Percentiles rank a stretch among this genome's conserved stretches.
phyloP scores from a whole-genome alignment of 1,140 invertebrate genomes.

The Monochamus saltuarius region DNA sequence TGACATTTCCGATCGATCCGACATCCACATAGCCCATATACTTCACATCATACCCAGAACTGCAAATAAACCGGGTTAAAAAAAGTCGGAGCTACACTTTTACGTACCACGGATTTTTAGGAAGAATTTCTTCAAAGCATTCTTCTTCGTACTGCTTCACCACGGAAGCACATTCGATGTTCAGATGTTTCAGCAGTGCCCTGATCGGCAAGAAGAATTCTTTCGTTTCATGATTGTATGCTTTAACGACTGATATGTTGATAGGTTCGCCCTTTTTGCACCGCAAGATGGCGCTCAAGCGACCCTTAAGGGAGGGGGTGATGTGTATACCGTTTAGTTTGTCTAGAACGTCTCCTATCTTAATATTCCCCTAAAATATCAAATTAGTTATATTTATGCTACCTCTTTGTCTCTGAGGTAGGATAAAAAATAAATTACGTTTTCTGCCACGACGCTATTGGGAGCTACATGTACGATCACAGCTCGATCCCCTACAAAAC shows the following conservation, averaged over 20 bases:
- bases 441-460: constrained; percentile 60
- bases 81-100: too few species aligned
- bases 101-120: not conserved
- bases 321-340: constrained; percentile 61
- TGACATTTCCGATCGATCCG: constrained; percentile 57
- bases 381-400: not conserved
- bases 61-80: constrained; percentile 25
- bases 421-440: constrained; percentile 55
- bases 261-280: constrained; percentile 56
- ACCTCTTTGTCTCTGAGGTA: not conserved
- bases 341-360: constrained; percentile 64
- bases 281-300: constrained; percentile 56
- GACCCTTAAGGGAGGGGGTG: constrained; percentile 53
- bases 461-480: constrained; percentile 57
- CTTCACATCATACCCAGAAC: constrained; percentile 51
- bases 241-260: constrained; percentile 60
- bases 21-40: constrained; percentile 55
- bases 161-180: constrained; percentile 20
- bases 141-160: constrained; percentile 21
- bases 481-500: constrained; percentile 58
- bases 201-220: constrained; percentile 48
- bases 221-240: constrained; percentile 47
- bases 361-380: constrained; percentile 58
- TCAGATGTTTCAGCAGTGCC: constrained; percentile 17
- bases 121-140: not conserved